These are phyloP conservation scores for Burhinus bistriatus DNA, from an alignment of 2,113 vertebrate species.

Conservation along the genomic window DNA sequence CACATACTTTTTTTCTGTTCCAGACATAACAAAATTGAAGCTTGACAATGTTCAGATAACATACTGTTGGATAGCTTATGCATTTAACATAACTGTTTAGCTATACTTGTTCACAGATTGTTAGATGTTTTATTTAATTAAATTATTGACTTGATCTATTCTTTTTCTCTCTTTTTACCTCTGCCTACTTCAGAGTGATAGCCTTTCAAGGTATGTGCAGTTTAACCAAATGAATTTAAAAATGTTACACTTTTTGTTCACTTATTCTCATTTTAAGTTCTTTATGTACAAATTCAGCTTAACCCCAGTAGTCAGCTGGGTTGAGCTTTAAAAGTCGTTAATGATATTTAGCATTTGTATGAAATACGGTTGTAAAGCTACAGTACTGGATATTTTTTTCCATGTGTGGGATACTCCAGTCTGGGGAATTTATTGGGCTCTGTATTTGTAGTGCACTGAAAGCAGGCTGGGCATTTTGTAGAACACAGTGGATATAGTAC, in stretches of 20 bases:
- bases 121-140: not conserved
- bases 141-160: slow-evolving; percentile 14
- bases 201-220: slow-evolving; percentile 84
- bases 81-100: not conserved
- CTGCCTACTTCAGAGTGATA: slow-evolving; percentile 77
- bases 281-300: not conserved
- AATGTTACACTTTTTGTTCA: not conserved
- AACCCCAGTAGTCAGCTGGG: not conserved
- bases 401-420: not conserved
- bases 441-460: not conserved
- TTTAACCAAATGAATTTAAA: not conserved
- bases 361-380: not conserved
- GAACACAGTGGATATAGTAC: not conserved
- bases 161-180: slow-evolving; percentile 40
- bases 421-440: not conserved
- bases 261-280: not conserved
- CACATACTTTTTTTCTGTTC: not conserved
- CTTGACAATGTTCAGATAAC: not conserved
- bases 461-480: not conserved
- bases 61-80: not conserved
- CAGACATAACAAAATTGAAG: not conserved
- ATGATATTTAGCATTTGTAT: not conserved
- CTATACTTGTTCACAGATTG: not conserved
- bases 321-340: not conserved
- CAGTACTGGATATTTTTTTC: not conserved